These are phyloP conservation scores for Strigamia crassipes DNA, from an alignment of 2,888 invertebrate genomes.

Conservation along the genomic window DNA sequence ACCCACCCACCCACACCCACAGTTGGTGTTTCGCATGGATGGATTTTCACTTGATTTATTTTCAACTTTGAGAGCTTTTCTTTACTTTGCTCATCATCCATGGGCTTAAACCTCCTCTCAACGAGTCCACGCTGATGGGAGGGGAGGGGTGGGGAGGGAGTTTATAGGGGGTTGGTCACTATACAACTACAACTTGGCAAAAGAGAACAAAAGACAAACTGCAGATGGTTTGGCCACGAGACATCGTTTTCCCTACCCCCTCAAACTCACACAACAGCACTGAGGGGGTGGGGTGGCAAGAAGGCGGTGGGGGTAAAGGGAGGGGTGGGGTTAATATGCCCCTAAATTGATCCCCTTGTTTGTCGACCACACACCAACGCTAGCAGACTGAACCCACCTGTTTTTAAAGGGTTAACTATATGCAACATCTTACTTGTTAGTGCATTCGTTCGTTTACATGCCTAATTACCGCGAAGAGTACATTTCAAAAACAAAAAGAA, in stretches of 20 bases:
- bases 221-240: conserved; percentile 42
- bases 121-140: not conserved
- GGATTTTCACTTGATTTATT: conserved; percentile 16
- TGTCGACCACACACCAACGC: conserved; percentile 42
- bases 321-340: conserved; percentile 31
- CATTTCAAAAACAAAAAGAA: too few species aligned
- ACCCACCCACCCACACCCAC: too few species aligned
- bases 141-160: not conserved
- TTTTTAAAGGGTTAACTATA: conserved; percentile 12
- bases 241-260: conserved; percentile 23
- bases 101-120: conserved; percentile 3
- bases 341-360: conserved; percentile 39
- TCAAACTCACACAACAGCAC: conserved; percentile 27
- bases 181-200: conserved; percentile 27
- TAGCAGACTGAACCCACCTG: conserved; percentile 34
- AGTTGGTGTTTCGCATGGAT: conserved; percentile 10
- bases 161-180: conserved; percentile 27
- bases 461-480: too few species aligned
- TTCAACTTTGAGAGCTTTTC: conserved; percentile 14
- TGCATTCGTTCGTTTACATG: too few species aligned
- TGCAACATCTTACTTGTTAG: too few species aligned
- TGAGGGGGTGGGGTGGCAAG: conserved; percentile 17
- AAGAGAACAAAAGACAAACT: conserved; percentile 35
- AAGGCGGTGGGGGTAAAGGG: not conserved
- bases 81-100: conserved; percentile 17